Evolutionary conservation across 2,797 vertebrate species (phyloP), one percentile per base, ranked within the genome.

Genomic region (Pseudochirops corinnae): DNA sequence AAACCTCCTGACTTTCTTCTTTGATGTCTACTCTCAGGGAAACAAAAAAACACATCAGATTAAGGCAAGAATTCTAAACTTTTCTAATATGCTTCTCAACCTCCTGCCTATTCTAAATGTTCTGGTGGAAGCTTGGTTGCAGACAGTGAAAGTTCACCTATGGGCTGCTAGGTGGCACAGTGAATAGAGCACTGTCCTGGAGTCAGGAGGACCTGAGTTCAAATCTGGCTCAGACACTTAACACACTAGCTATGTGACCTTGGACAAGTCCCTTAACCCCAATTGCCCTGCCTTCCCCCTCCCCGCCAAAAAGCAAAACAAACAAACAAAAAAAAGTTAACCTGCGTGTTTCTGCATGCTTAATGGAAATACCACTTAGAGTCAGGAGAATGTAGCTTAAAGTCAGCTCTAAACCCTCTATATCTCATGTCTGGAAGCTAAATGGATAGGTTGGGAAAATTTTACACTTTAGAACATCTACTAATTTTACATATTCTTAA

Each of bases 31-130:
- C 74, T 87, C 28, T 91, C 31, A 74, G 46, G 26, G 50, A 18
- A 74, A 46, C 58, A 67, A 57, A 29, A 93, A 94, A 91, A 94
- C 4, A 53, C 5, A 58, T 52, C 92, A 91, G 56, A 39, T 39
- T 56, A n/a, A 14, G 26, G 18, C 87, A 46, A 95, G 55, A 93
- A 92, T 28, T 58, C 33, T 93, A 46, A 55, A 58, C 60, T 91
- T 46, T 18, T 92, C 46, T 39, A 21, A 91, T 5, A 6, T 4
- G 39, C 13, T 96, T 91, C 5, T 87, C 14, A 55, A 53, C 9
- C 33, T 92, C 11, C 33, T 50, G n/a, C 67, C n/a, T 95, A 57
- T 93, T 92, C 90, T 87, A 90, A 92, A 62, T 67, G 90, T 62
- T 94, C 90, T 82, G 18, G 56, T 56, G 87, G 56, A n/a, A 13